Evolutionary conservation across 2,113 vertebrate genomes (phyloP).

Genomic region (Dromas ardeola): DNA sequence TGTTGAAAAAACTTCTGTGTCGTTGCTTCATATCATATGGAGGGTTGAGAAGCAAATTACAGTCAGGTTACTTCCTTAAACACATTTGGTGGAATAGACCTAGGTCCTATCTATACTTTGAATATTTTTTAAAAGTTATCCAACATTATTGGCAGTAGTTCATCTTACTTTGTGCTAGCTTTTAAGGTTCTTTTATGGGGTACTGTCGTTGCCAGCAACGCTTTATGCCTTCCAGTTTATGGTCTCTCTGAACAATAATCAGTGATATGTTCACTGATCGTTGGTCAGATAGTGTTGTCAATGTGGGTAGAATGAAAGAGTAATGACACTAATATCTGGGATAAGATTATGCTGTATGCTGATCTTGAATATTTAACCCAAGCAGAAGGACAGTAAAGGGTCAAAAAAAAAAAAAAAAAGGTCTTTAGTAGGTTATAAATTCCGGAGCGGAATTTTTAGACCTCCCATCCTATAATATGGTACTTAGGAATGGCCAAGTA

Average conservation of each 20-base stretch:
- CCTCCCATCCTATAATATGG: neutral
- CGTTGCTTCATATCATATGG: neutral
- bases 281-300: neutral
- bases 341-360: neutral
- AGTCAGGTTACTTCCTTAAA: neutral
- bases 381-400: neutral
- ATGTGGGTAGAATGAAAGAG: neutral
- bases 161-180: neutral
- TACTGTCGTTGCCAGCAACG: neutral
- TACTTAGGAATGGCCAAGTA: neutral
- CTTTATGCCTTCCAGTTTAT: neutral
- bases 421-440: neutral
- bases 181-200: neutral
- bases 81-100: neutral
- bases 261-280: fast-evolving
- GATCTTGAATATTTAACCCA: neutral
- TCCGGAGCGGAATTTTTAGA: neutral
- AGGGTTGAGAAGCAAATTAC: neutral
- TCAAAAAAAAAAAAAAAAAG: neutral
- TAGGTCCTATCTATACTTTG: neutral
- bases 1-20: neutral
- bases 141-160: neutral
- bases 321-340: neutral
- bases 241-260: neutral
- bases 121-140: neutral